phyloP scores from a whole-genome alignment of 2,888 invertebrate species.

The Caenorhabditis virilis region DNA sequence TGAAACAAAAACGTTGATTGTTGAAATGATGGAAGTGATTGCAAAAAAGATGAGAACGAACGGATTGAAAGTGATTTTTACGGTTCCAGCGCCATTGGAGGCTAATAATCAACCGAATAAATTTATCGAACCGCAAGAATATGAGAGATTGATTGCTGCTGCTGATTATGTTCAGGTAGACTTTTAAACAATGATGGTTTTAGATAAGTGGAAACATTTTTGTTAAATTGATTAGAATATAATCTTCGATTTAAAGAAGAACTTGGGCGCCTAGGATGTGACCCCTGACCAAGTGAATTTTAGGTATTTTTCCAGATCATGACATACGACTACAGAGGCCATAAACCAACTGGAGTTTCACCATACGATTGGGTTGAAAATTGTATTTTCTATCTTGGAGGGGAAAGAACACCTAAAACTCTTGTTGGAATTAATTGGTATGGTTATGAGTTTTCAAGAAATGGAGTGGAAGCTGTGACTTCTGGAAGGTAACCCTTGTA shows the following conservation, averaged over 20 bases:
- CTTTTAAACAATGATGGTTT: too few relatives aligned
- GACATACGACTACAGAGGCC: slow-evolving; percentile 61
- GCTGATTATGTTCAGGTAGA: slow-evolving; percentile 59
- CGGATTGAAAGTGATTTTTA: slow-evolving; percentile 6
- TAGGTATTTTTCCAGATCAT: slow-evolving; percentile 54
- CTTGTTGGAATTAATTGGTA: slow-evolving; percentile 60
- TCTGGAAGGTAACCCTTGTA: slow-evolving; percentile 31
- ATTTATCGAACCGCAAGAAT: slow-evolving; percentile 33
- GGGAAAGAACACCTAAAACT: slow-evolving; percentile 20
- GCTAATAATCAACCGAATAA: slow-evolving; percentile 31
- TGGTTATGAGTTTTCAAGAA: slow-evolving; percentile 47
- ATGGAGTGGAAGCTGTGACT: slow-evolving; percentile 37
- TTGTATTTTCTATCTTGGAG: slow-evolving; percentile 15
- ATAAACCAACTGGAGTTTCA: slow-evolving; percentile 49
- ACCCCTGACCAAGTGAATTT: too few relatives aligned
- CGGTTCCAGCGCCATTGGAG: slow-evolving; percentile 26
- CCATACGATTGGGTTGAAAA: slow-evolving; percentile 57
- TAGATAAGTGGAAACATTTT: too few relatives aligned
- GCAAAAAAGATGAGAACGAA: slow-evolving; percentile 11
- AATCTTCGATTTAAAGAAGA: too few relatives aligned
- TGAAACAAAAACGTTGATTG: slow-evolving; percentile 9
- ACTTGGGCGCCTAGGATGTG: too few relatives aligned
- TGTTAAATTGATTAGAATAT: too few relatives aligned
- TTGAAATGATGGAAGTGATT: slow-evolving; percentile 21
- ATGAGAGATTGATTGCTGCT: slow-evolving; percentile 31